A percentile compares a stretch with the other conserved stretches of the same genome.
These are phyloP conservation scores for Cyanoliseus patagonus DNA, from an alignment of 2,113 vertebrate species.

Conservation along the genomic window DNA sequence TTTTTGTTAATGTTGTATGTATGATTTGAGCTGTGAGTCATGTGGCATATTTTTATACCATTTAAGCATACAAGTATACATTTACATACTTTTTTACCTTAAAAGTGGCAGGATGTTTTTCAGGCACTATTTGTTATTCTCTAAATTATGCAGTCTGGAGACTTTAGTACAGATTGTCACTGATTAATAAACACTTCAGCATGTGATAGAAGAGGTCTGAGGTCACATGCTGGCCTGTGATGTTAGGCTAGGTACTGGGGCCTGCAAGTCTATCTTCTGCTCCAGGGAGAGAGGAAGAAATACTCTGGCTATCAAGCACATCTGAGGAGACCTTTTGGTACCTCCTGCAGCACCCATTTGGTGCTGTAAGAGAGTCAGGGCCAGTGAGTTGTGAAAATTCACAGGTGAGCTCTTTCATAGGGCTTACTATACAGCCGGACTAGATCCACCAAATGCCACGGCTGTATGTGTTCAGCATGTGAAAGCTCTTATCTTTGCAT, in stretches of 20 bases:
- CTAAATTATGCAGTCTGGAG: background rate
- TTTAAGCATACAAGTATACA: background rate
- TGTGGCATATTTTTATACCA: background rate
- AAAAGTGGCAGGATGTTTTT: background rate
- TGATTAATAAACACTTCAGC: background rate
- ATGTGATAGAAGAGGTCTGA: background rate
- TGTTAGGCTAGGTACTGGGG: background rate
- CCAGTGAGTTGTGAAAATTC: background rate
- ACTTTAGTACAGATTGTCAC: background rate
- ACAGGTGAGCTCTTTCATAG: background rate
- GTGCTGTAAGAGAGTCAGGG: background rate
- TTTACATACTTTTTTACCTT: background rate
- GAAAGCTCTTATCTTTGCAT: background rate
- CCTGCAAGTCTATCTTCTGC: background rate
- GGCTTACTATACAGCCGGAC: background rate
- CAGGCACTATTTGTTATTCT: background rate
- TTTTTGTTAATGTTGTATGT: background rate
- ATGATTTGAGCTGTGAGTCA: background rate
- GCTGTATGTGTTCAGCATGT: fast-evolving
- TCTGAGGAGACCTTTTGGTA: background rate
- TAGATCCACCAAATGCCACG: background rate
- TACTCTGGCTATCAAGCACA: background rate
- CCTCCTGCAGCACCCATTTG: background rate
- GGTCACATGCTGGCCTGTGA: background rate
- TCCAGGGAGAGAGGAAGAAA: background rate